Conservation (phyloP, 2,113 vertebrate species). For the Heloderma charlesbogerti region DNA sequence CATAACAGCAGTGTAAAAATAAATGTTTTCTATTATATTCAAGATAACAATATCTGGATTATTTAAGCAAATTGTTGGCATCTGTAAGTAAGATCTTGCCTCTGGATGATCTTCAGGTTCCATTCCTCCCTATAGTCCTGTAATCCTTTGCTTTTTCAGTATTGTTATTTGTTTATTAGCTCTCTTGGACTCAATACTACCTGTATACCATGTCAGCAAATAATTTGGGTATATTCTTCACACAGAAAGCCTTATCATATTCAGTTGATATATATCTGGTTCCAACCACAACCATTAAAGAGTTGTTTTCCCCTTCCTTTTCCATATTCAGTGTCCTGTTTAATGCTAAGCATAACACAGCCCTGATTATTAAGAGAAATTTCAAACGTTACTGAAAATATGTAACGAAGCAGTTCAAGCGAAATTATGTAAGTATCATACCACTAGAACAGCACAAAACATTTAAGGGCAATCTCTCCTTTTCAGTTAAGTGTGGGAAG, state of each 20-base stretch:
- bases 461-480: conserved; percentile 68
- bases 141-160: neutral
- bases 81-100: neutral
- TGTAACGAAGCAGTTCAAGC: conserved; percentile 28
- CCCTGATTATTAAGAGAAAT: conserved; percentile 24
- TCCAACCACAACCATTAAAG: neutral
- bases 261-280: neutral
- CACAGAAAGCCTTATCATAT: neutral
- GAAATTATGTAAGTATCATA: conserved; percentile 63
- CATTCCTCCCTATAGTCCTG: neutral
- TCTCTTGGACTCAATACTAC: neutral
- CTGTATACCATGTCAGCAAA: neutral
- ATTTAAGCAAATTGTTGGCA: neutral
- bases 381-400: conserved; percentile 32
- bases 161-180: neutral
- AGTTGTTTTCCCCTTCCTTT: conserved; percentile 1
- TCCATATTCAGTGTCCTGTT: conserved; percentile 14
- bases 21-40: neutral
- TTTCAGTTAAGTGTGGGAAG: conserved; percentile 60
- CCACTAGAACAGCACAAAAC: conserved; percentile 43
- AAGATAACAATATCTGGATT: neutral
- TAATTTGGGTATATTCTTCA: neutral
- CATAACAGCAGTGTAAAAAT: neutral
- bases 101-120: neutral
- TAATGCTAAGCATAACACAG: neutral